Evolutionary conservation across 2,888 invertebrate species (phyloP).

Genomic region (Antheraea yamamai): DNA sequence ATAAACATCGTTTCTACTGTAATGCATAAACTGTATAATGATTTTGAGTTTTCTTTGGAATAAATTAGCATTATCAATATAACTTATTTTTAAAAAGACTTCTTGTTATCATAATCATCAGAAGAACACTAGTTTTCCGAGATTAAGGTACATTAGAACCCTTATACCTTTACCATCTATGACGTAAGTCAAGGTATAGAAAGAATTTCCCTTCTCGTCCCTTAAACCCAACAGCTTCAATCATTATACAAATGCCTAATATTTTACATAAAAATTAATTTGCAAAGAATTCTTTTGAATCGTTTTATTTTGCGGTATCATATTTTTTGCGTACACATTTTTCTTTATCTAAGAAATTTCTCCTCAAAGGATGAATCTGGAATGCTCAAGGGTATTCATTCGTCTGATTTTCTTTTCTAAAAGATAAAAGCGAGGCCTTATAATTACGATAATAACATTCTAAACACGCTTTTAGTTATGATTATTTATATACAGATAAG

Average conservation of each 20-base stretch:
- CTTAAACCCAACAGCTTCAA: background rate
- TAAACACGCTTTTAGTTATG: slow-evolving; percentile 16
- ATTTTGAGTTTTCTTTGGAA: too few species aligned
- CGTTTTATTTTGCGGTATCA: slow-evolving; percentile 56
- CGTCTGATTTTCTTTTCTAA: slow-evolving; percentile 66
- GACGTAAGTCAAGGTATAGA: background rate
- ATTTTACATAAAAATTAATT: slow-evolving; percentile 45
- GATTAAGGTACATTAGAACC: too few species aligned
- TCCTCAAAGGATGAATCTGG: slow-evolving; percentile 65
- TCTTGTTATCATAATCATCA: too few species aligned
- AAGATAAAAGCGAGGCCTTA: slow-evolving; percentile 56
- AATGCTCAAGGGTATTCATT: slow-evolving; percentile 69
- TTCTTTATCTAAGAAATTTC: slow-evolving; percentile 67
- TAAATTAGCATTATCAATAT: too few species aligned
- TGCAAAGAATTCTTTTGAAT: slow-evolving; percentile 62
- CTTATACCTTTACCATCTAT: background rate
- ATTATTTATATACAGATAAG: background rate
- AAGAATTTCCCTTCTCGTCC: background rate
- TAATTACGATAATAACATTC: slow-evolving; percentile 49
- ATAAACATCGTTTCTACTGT: too few species aligned
- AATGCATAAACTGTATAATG: too few species aligned
- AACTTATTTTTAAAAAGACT: too few species aligned
- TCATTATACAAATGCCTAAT: slow-evolving; percentile 22
- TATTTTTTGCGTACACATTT: slow-evolving; percentile 60
- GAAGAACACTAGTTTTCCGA: too few species aligned